These are phyloP conservation scores for Malurus melanocephalus DNA, from an alignment of 2,113 vertebrate species.

Conservation along the genomic window DNA sequence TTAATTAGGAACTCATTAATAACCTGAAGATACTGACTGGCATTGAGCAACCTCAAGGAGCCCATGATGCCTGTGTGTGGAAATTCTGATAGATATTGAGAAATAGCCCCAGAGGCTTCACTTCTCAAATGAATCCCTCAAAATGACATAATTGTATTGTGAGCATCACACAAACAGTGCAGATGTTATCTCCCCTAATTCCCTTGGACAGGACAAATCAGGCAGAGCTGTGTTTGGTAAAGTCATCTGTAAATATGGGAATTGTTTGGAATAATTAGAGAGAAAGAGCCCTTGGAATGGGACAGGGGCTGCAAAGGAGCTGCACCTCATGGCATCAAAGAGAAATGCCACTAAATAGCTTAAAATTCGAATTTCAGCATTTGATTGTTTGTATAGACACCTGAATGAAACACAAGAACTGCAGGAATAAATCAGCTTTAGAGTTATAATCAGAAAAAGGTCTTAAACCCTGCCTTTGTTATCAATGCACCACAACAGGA, in stretches of 20 bases:
- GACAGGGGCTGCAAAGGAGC: neutral
- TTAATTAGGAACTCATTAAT: slow-evolving; percentile 1
- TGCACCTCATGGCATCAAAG: neutral
- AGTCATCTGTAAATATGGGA: neutral
- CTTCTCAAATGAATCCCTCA: neutral
- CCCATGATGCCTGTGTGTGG: neutral
- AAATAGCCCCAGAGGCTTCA: neutral
- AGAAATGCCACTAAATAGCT: neutral
- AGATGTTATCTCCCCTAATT: neutral
- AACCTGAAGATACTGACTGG: neutral
- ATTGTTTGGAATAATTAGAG: neutral
- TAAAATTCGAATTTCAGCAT: neutral
- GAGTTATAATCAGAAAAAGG: neutral
- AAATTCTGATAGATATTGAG: neutral
- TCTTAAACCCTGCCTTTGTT: neutral
- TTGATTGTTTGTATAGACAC: neutral
- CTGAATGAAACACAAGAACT: neutral
- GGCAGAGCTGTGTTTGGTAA: neutral
- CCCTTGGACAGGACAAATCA: neutral
- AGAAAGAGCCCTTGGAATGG: neutral
- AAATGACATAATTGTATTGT: neutral
- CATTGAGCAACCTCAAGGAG: slow-evolving; percentile 8
- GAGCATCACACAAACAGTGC: neutral
- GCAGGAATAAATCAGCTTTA: neutral
- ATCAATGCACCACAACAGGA: neutral